Percentiles rank a stretch among this genome's conserved stretches.
These are phyloP conservation scores for Nematopogon swammerdamellus DNA, from an alignment of 2,888 invertebrate genomes.

Conservation along the genomic window DNA sequence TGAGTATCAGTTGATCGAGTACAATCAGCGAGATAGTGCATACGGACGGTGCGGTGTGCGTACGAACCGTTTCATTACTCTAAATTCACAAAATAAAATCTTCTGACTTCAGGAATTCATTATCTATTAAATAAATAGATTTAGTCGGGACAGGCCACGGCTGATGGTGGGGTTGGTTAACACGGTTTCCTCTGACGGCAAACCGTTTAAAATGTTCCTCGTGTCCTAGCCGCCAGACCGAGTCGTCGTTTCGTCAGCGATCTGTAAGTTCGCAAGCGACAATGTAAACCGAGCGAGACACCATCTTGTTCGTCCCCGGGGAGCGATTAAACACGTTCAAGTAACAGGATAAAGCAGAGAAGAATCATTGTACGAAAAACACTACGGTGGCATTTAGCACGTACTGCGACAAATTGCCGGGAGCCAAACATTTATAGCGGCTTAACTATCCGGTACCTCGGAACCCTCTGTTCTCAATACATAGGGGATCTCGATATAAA, in stretches of 20 bases:
- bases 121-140: too few relatives aligned
- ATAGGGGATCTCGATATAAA: too few relatives aligned
- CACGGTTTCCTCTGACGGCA: too few relatives aligned
- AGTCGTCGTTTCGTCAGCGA: background rate
- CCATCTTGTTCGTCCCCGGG: slow-evolving; percentile 14
- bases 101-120: too few relatives aligned
- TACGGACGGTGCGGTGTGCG: too few relatives aligned
- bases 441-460: slow-evolving; percentile 28
- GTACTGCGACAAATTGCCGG: slow-evolving; percentile 31
- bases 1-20: too few relatives aligned
- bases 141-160: too few relatives aligned
- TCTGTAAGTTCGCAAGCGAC: background rate
- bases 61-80: too few relatives aligned
- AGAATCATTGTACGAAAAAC: slow-evolving; percentile 25
- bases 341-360: slow-evolving; percentile 45
- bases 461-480: background rate
- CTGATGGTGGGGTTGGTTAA: too few relatives aligned
- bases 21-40: too few relatives aligned
- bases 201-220: background rate
- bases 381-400: slow-evolving; percentile 42
- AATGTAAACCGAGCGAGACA: slow-evolving; percentile 14
- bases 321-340: slow-evolving; percentile 53
- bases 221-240: background rate
- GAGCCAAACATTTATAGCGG: slow-evolving; percentile 37
- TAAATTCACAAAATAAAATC: too few relatives aligned